Conservation (phyloP, 2,797 vertebrate species). For the Phoeniculus purpureus region DNA sequence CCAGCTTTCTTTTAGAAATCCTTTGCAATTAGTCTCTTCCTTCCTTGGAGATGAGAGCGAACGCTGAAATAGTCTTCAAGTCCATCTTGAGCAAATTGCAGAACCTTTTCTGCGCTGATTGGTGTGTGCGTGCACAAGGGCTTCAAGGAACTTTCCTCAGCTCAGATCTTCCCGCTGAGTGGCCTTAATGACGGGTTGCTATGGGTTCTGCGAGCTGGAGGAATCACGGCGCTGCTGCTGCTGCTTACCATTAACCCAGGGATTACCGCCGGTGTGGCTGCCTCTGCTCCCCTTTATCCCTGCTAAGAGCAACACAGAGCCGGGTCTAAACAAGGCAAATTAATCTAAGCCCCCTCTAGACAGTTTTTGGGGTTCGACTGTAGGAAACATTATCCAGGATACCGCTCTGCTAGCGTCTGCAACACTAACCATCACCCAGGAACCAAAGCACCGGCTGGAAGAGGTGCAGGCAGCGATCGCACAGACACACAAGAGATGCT, state of each 20-base stretch:
- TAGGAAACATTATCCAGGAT: not conserved
- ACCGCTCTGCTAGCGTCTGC: fast-evolving
- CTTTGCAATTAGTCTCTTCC: slow-evolving; percentile 45
- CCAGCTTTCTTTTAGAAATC: slow-evolving; percentile 48
- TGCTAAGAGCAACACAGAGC: not conserved
- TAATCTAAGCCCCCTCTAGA: not conserved
- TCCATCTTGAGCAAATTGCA: not conserved
- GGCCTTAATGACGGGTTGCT: not conserved
- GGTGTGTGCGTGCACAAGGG: not conserved
- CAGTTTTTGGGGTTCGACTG: fast-evolving
- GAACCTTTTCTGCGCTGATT: not conserved
- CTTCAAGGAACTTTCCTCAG: not conserved
- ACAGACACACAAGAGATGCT: fast-evolving
- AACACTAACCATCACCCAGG: fast-evolving
- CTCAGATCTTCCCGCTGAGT: not conserved
- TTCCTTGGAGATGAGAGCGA: not conserved
- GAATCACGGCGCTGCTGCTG: not conserved
- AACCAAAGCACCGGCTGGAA: not conserved
- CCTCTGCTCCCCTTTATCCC: not conserved
- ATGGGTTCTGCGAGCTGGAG: not conserved
- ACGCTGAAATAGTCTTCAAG: not conserved
- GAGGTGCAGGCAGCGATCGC: fast-evolving
- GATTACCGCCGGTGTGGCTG: fast-evolving
- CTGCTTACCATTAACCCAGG: not conserved
- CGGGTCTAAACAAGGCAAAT: not conserved